Evolutionary conservation across 2,797 vertebrate species (phyloP), one percentile per base, ranked within the genome.

Genomic region (Hybognathus amarus): DNA sequence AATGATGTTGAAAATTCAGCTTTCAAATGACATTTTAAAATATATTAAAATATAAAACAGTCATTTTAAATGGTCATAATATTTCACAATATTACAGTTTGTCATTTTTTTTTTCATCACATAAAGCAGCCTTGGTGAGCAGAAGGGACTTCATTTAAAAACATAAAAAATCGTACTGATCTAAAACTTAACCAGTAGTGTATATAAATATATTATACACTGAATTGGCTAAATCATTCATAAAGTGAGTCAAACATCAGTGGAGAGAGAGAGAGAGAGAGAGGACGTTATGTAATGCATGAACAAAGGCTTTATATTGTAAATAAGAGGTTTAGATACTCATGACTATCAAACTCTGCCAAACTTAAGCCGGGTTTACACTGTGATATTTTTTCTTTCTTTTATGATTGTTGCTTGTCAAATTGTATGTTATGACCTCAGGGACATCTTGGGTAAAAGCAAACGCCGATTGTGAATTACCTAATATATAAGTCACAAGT

Each of bases 311-410:
- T 69, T 69, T 69, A 40, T 68, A 79, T 52, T 79, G 63, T 54
- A 67, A 67, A 79, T 69, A 69, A 79, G 77, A 68, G 64, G 64
- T 69, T 79, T 50, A 79, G 64, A 33, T 56, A 36, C 77, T 38
- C 64, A 79, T 27, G 64, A 68, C 64, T 68, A 33, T 18, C 77
- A 79, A 69, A 79, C 47, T 38, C 77, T 54, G 76, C 20, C 61
- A 78, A 66, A 17, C 24, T 52, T 18, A 30, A 33, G 27, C 18
- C 4, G 1, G n/a, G 15, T 64, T 59, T 13, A 64, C 40, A 63
- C 38, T 0, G 1, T 24, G 12, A 27, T 1, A 20, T 47, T 45
- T 3, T 77, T 56, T 24, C 30, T 42, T n/a, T 63, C 56, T 45
- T 45, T 78, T 78, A 22, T 52, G 42, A 50, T 52, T 18, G 11